Base-by-base conservation (phyloP, 2,113 vertebrate genomes). In the Rhinopithecus roxellana region DNA sequence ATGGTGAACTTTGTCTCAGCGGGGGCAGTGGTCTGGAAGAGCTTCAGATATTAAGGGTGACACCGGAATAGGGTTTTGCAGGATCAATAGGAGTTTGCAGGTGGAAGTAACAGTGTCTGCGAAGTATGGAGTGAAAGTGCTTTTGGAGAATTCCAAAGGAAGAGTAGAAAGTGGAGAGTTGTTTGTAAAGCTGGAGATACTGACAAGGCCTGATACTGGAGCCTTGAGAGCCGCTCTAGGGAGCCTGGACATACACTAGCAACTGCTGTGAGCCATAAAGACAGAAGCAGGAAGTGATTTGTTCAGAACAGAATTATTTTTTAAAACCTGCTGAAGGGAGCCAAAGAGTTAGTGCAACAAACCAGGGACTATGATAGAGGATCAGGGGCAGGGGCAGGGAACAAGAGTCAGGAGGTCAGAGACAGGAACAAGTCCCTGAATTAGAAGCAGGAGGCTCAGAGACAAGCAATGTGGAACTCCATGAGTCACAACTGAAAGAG, bases 11-110 rank as follows among this genome's bases (percentile, higher is more conserved):
- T 38, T 61, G 16, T 78, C 87, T 92, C 50, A 1, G 38, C 17
- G 32, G n/a, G 45, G 72, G 92, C n/a, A 69, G 78, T 30, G 30
- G 2, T 78, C 74, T 79, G 8, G 38, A 57, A 92, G 70, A 72
- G 20, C 25, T 77, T 59, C 43, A n/a, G 30, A 87, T 2, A 23
- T 43, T 77, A 87, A 80, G 80, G 25, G 17, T 69, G 38, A 67
- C n/a, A 25, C 1, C n/a, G 3, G 2, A 57, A 12, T 8, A 84
- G 90, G 90, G 57, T 55, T 96, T 96, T 85, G 64, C 5, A 5
- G 38, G 55, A 50, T 80, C 95, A 61, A 0, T 57, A 88, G 70
- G 57, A 96, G 90, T 95, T 88, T 52, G 20, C 69, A 18, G 18
- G 18, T 35, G 48, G 70, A 12, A 84, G 84, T 11, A 25, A 57